Conservation (phyloP, 2,113 vertebrate species). For the Okapia johnstoni region DNA sequence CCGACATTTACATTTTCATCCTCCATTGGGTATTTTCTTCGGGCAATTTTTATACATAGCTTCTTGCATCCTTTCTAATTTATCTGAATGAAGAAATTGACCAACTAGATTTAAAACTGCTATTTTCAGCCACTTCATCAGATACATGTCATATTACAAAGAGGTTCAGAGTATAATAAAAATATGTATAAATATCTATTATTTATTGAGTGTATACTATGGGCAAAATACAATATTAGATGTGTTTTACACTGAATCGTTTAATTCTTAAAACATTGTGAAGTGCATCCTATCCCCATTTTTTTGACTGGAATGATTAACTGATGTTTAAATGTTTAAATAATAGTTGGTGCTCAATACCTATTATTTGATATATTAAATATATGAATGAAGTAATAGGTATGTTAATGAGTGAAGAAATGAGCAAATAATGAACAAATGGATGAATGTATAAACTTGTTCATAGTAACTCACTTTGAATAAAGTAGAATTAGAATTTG, state of each 20-base stretch:
- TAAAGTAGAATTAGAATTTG: neutral
- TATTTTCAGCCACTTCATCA: neutral
- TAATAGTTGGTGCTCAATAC: neutral
- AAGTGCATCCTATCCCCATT: neutral
- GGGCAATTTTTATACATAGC: neutral
- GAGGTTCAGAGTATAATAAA: neutral
- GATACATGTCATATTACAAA: neutral
- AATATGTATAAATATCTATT: neutral
- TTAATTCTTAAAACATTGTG: neutral
- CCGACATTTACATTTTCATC: neutral
- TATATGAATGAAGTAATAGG: neutral
- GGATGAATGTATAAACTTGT: neutral
- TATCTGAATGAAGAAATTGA: neutral
- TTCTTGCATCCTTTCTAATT: neutral
- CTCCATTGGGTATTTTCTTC: neutral
- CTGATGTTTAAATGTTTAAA: neutral
- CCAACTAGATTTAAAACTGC: neutral
- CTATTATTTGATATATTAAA: neutral
- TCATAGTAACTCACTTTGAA: neutral
- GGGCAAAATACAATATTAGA: neutral
- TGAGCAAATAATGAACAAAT: neutral
- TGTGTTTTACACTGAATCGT: neutral
- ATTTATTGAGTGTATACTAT: neutral
- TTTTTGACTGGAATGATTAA: neutral
- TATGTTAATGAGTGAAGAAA: neutral